Evolutionary conservation across 1,140 invertebrate genomes (phyloP).

Genomic region (Drosophila sproati): DNA sequence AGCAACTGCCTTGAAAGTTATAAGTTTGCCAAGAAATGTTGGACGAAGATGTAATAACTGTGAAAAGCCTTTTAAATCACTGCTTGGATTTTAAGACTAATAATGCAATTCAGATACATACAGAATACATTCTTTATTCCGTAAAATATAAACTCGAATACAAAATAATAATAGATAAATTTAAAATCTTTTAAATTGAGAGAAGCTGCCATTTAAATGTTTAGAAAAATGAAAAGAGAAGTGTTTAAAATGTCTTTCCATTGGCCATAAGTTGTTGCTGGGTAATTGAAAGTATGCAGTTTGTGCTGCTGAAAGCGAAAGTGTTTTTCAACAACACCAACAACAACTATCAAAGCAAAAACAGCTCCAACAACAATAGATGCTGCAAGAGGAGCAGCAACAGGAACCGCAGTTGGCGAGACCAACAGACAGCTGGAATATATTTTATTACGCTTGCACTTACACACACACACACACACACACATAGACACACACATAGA

Average conservation of each 20-base stretch:
- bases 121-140: too few species aligned
- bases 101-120: too few species aligned
- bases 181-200: too few species aligned
- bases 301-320: constrained; percentile 54
- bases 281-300: constrained; percentile 43
- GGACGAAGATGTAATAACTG: too few species aligned
- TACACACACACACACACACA: constrained; percentile 21
- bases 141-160: too few species aligned
- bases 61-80: too few species aligned
- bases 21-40: too few species aligned
- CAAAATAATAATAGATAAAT: too few species aligned
- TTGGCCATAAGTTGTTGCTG: constrained; percentile 15
- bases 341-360: constrained; percentile 7
- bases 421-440: constrained; percentile 51
- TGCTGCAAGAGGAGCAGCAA: constrained; percentile 12
- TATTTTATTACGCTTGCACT: constrained; percentile 63
- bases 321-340: constrained; percentile 53
- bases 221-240: not conserved
- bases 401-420: constrained; percentile 63
- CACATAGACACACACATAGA: constrained; percentile 23
- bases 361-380: constrained; percentile 8
- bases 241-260: not conserved
- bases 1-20: too few species aligned
- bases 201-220: too few species aligned
- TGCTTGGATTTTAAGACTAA: too few species aligned